Evolutionary conservation across 1,140 invertebrate species (phyloP), one percentile per base, ranked within the genome.

Genomic region (Gryon sp.): DNA sequence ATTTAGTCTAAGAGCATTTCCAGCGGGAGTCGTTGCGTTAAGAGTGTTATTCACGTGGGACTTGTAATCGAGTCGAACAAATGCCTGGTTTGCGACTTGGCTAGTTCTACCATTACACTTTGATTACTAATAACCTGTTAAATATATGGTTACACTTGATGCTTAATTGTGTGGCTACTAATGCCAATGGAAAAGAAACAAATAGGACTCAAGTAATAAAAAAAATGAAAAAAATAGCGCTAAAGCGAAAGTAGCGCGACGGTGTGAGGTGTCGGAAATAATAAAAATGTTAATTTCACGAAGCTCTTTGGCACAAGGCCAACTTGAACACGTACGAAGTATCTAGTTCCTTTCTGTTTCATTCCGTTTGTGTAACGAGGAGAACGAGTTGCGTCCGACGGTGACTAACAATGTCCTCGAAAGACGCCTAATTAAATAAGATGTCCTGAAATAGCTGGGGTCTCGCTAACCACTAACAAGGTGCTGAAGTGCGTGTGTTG

Each of bases 401-500:
- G 43, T 76, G 77, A 80, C 82, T 87, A 88, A 88, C 86, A 88
- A 87, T 81, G 81, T 81, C 78, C 80, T 84, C 79, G 78, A 85
- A 83, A 87, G 82, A 65, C 73, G 82, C 79, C 86, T 88, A 88
- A 88, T 88, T 87, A 88, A 87, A 87, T 88, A 85, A 88, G 85
- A 87, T 80, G 82, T 78, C 79, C 74, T 76, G 79, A 84, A 83
- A 85, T 81, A 82, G 73, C 73, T 73, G 46, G 50, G 59, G 57
- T 65, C 63, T 52, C 60, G 50, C 46, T 60, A 57, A 50, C 22
- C 59, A 63, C 84, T 88, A 88, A 87, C 86, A 87, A 88, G 83
- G 68, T 59, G 43, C 62, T 74, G 76, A 22, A 79, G 79, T 81
- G 78, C 63, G 65, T 72, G 32, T 34, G 50, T 36, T 43, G 32